Base-by-base conservation (phyloP, 2,888 invertebrate genomes). In the Platypus cylindrus region DNA sequence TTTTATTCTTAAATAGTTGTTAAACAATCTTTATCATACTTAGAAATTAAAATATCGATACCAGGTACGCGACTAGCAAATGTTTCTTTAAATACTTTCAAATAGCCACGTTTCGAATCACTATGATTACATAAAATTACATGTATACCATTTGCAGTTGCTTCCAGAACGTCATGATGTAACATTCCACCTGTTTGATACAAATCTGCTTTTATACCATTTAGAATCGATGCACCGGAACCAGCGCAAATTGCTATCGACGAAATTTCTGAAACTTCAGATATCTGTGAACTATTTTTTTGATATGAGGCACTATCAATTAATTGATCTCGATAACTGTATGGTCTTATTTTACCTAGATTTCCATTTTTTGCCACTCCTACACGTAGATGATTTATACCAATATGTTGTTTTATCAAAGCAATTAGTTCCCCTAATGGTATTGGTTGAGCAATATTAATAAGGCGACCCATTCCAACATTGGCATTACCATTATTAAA, bases 121-220 rank as follows among this genome's bases (percentile, higher is more conserved):
- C 85, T 87, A 60, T 95, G 94, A 59, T 93, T 91, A 44, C 86
- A 86, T 12, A 94, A 65, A 50, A 94, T 79, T 1, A 94, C 90
- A 36, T 76, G 73, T 11, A 71, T 71, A 17, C 82, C 80, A 34
- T 69, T 73, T 49, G 89, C 86, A 15, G 77, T 70, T 1, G 86
- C 89, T 52, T 94, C 87, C 20, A 95, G 67, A 1, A 93, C 63
- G 45, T 94, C 91, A 54, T 95, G 95, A 60, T 95, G 95, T 1
- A 84, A 73, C 91, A 95, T 93, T 68, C 95, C 95, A 5, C 78
- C 85, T 11, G 93, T 93, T 20, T 95, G 58, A 51, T 81, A 85
- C 9, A 95, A 64, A 63, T 91, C 87, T 2, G 82, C 86, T 12
- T 58, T 38, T 1, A 76, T 66, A 9, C 73, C 75, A 44, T 73